phyloP scores from a whole-genome alignment of 2,888 invertebrate genomes.

The Aspidiotus destructor region DNA sequence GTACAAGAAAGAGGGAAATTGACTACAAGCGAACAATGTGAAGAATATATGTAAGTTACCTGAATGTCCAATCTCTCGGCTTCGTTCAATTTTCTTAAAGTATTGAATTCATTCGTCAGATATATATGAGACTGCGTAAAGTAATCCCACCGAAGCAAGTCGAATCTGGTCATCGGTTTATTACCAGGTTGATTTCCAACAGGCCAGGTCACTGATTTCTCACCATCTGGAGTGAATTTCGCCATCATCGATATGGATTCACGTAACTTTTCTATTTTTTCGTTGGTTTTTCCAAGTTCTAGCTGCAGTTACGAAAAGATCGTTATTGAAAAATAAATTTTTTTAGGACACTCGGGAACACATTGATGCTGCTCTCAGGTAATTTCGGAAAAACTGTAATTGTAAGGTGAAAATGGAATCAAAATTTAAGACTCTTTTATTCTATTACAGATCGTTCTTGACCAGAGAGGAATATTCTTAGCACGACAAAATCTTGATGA shows the following conservation, averaged over 20 bases:
- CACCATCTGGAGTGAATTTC: conserved; percentile 43
- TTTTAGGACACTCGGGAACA: background rate
- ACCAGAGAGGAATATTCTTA: too few species aligned
- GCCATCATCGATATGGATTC: conserved; percentile 44
- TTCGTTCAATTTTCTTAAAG: conserved; percentile 53
- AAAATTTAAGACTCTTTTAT: too few species aligned
- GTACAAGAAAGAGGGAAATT: too few species aligned
- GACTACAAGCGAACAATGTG: too few species aligned
- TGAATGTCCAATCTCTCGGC: conserved; percentile 61
- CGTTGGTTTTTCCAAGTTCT: conserved; percentile 38
- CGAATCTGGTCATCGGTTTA: conserved; percentile 63
- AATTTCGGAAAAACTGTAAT: background rate
- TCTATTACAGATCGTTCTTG: too few species aligned
- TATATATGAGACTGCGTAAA: conserved; percentile 77
- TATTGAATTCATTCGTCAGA: conserved; percentile 68
- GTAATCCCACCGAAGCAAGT: conserved; percentile 75
- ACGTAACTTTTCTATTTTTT: conserved; percentile 44
- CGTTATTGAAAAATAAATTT: background rate
- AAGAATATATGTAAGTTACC: conserved; percentile 41
- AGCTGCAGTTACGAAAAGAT: conserved; percentile 6
- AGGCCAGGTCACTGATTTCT: conserved; percentile 52
- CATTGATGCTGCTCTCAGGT: background rate
- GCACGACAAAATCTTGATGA: too few species aligned
- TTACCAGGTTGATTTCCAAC: conserved; percentile 58
- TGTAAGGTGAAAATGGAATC: too few species aligned